Evolutionary conservation across 2,888 invertebrate genomes (phyloP), one percentile per base, ranked within the genome.

Genomic region (Copidosoma aretas): DNA sequence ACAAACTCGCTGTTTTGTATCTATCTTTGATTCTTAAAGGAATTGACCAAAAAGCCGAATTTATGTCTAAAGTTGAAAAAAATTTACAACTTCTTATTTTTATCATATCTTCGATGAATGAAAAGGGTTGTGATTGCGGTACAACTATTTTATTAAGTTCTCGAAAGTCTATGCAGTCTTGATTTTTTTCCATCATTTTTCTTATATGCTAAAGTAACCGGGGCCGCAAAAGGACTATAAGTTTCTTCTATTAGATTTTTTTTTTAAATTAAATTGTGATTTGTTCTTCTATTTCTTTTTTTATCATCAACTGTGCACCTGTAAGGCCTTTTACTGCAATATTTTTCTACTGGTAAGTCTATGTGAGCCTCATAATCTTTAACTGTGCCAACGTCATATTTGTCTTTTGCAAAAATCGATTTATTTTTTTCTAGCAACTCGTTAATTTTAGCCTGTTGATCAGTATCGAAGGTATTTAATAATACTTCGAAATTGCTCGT

Each of bases 31-130:
- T 69, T 39, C 68, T 8, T n/a, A 75, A 1, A 32, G 75, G 73
- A 10, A 76, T 76, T 19, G 73, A 71, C 76, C 75, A 77, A 58
- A 76, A 77, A 0, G 75, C 75, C 15, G 76, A 76, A 52, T 76
- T 76, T 46, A 76, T 73, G 56, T 76, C 76, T n/a, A 77, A 14
- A 41, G 65, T 71, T 19, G 73, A 46, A 32, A 74, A 76, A 24
- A 56, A 73, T 59, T 66, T 68, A 39, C 72, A 73, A 10, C 73
- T 65, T 67, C 65, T 71, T 66, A 68, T 68, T 24, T 71, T 24
- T 22, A 74, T 58, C 12, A 77, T 17, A 57, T 77, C 74, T 1
- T 76, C 73, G 22, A 76, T 75, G 24, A 70, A 12, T 5, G 75
- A 75, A 25, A 75, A 76, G 0, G 73, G 75, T 71, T 75, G 75